phyloP scores from a whole-genome alignment of 2,113 vertebrate species.

The Oncorhynchus tshawytscha region DNA sequence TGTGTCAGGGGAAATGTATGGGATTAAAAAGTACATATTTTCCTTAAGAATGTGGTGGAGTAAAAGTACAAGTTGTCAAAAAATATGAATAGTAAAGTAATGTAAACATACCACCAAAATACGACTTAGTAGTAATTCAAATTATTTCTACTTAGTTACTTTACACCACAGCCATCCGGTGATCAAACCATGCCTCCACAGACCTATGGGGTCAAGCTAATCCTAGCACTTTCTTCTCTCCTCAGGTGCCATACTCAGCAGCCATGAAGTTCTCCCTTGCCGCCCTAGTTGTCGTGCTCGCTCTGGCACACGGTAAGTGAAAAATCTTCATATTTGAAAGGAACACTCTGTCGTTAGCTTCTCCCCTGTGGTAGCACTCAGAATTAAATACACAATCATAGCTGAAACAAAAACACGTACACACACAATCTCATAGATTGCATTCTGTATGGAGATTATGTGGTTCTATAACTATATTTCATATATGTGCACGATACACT shows the following conservation, averaged over 20 bases:
- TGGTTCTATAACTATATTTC: not conserved
- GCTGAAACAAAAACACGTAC: not conserved
- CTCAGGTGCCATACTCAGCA: constrained; percentile 50
- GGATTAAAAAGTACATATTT: too few relatives aligned
- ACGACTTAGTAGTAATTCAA: too few relatives aligned
- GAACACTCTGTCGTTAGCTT: not conserved
- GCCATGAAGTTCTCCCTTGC: constrained; percentile 68
- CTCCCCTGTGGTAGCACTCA: not conserved
- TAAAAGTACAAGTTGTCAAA: too few relatives aligned
- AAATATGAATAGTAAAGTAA: too few relatives aligned
- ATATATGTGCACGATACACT: not conserved
- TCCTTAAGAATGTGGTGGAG: too few relatives aligned
- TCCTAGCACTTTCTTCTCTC: not conserved
- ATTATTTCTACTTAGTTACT: too few relatives aligned
- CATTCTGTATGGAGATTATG: too few relatives aligned
- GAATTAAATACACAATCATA: not conserved
- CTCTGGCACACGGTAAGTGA: constrained; percentile 60
- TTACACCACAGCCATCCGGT: too few relatives aligned
- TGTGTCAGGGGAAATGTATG: too few relatives aligned
- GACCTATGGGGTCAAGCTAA: too few relatives aligned
- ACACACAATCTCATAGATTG: not conserved
- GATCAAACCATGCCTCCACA: too few relatives aligned
- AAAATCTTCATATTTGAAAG: not conserved
- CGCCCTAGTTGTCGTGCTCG: constrained; percentile 48
- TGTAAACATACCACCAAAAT: too few relatives aligned